phyloP scores from a whole-genome alignment of 1,140 invertebrate species.

The Batillaria attramentaria region DNA sequence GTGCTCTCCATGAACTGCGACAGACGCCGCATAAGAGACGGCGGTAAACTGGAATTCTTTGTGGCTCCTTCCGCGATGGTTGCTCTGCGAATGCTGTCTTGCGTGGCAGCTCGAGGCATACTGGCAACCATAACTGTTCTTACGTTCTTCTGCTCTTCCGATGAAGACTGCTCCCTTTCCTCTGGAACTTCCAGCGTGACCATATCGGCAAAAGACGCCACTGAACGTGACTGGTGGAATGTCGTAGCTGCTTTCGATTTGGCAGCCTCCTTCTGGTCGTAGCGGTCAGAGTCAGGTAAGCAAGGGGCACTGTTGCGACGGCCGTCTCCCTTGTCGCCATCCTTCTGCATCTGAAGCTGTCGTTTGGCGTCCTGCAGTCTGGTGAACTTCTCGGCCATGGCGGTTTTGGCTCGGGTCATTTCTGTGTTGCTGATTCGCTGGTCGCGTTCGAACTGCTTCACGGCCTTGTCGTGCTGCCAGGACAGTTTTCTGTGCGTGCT shows the following conservation, averaged over 20 bases:
- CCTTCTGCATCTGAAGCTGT: background rate
- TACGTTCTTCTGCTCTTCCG: too few relatives aligned
- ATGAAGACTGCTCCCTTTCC: too few relatives aligned
- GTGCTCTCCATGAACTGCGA: slow-evolving; percentile 25
- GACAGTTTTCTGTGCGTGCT: slow-evolving; percentile 47
- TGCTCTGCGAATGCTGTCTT: background rate
- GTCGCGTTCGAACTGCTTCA: slow-evolving; percentile 46
- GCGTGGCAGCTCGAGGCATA: too few relatives aligned
- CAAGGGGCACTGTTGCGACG: slow-evolving; percentile 10
- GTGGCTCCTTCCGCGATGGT: slow-evolving; percentile 5
- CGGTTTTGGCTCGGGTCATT: slow-evolving; percentile 34
- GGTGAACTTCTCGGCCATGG: slow-evolving; percentile 32
- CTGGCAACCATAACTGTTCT: too few relatives aligned
- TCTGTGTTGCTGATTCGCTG: slow-evolving; percentile 34
- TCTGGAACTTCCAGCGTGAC: too few relatives aligned
- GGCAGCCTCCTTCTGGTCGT: background rate
- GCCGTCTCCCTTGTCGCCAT: background rate
- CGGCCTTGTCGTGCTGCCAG: slow-evolving; percentile 45
- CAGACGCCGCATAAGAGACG: background rate
- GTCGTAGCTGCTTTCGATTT: too few relatives aligned
- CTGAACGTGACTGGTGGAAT: too few relatives aligned
- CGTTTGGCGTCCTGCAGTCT: slow-evolving; percentile 33
- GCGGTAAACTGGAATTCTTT: background rate
- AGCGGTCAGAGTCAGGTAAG: background rate
- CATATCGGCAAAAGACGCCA: too few relatives aligned